Evolutionary conservation across 2,888 invertebrate genomes (phyloP).

Genomic region (Cacoxenus indagator): DNA sequence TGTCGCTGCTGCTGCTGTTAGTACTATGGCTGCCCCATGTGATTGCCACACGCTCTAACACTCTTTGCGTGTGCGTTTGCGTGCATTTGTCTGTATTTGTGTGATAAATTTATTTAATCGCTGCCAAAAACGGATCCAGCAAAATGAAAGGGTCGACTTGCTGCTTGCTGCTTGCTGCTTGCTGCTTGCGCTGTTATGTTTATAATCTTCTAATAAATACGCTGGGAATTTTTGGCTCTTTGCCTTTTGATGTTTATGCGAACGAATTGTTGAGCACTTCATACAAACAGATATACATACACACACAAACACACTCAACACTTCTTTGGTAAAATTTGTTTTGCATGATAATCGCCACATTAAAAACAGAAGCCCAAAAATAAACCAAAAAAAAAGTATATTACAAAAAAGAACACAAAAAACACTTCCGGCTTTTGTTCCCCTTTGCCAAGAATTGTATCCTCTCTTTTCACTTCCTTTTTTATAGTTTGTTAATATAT

Average conservation of each 20-base stretch:
- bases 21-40: neutral
- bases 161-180: conserved; percentile 44
- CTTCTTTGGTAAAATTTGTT: neutral
- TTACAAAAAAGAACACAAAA: too few relatives aligned
- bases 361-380: too few relatives aligned
- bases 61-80: conserved; percentile 19
- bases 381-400: too few relatives aligned
- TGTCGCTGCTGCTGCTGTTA: conserved; percentile 1
- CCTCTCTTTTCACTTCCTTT: too few relatives aligned
- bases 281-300: too few relatives aligned
- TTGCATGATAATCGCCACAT: neutral
- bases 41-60: neutral
- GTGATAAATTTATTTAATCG: conserved; percentile 55
- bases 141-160: conserved; percentile 31
- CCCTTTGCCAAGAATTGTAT: conserved; percentile 48
- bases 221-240: conserved; percentile 40
- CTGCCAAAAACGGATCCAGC: conserved; percentile 51
- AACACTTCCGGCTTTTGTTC: too few relatives aligned
- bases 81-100: conserved; percentile 25
- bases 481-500: too few relatives aligned
- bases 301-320: neutral
- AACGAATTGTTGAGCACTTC: too few relatives aligned
- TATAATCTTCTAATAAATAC: conserved; percentile 42
- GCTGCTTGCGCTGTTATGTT: conserved; percentile 32
- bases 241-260: conserved; percentile 25